These are phyloP conservation scores for Semicossyphus pulcher DNA, from an alignment of 2,113 vertebrate genomes.

Conservation along the genomic window DNA sequence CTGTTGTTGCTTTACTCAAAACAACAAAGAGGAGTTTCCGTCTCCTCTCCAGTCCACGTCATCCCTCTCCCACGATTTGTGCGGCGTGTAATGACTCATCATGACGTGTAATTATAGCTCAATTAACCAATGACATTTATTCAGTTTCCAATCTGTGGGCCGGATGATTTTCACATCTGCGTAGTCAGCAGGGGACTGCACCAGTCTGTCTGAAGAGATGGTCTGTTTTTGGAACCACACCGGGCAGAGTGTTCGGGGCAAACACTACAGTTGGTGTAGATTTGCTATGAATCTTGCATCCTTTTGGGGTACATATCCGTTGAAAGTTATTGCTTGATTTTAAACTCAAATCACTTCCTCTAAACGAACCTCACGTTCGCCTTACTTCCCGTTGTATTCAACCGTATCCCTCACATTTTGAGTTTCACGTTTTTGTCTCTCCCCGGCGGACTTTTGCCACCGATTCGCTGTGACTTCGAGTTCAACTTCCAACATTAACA, in stretches of 20 bases:
- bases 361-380: too few relatives aligned
- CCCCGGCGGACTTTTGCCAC: background rate
- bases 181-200: background rate
- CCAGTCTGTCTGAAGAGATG: too few relatives aligned
- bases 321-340: too few relatives aligned
- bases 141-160: slow-evolving; percentile 6
- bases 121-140: slow-evolving; percentile 19
- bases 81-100: slow-evolving; percentile 14
- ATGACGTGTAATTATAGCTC: slow-evolving; percentile 1
- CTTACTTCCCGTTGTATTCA: too few relatives aligned
- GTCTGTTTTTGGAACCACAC: too few relatives aligned
- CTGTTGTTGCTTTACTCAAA: background rate
- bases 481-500: slow-evolving; percentile 1
- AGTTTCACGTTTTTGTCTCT: too few relatives aligned
- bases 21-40: background rate
- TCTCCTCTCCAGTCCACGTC: background rate
- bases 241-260: too few relatives aligned
- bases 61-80: background rate
- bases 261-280: too few relatives aligned
- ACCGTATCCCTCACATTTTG: too few relatives aligned
- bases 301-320: too few relatives aligned
- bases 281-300: background rate
- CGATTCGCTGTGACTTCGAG: background rate
- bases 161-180: slow-evolving; percentile 44
- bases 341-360: too few relatives aligned